phyloP scores from a whole-genome alignment of 2,888 invertebrate genomes.

The Neuroscelio doddi region DNA sequence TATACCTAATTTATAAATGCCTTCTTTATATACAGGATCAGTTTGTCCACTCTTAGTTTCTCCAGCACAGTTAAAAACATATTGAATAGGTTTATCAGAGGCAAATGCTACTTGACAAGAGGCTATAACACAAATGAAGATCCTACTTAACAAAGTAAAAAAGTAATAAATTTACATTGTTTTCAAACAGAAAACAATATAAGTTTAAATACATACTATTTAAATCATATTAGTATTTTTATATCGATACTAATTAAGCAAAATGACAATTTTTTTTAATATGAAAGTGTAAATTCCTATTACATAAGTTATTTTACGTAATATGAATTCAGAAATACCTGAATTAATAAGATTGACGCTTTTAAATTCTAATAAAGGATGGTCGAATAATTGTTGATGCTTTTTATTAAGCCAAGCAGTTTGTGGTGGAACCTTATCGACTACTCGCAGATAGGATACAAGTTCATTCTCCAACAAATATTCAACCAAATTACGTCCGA shows the following conservation, averaged over 20 bases:
- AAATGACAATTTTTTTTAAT: too few relatives aligned
- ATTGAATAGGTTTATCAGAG: conserved; percentile 79
- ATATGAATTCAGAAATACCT: too few relatives aligned
- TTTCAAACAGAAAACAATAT: too few relatives aligned
- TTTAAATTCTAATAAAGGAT: conserved; percentile 86
- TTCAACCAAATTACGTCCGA: conserved; percentile 90
- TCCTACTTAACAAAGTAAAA: too few relatives aligned
- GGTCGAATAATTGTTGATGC: conserved; percentile 83
- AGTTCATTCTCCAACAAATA: conserved; percentile 85
- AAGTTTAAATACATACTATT: too few relatives aligned
- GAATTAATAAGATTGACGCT: conserved; percentile 93
- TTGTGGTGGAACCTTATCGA: conserved; percentile 95
- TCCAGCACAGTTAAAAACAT: conserved; percentile 91
- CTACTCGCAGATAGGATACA: conserved; percentile 83
- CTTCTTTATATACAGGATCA: conserved; percentile 92
- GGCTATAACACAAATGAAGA: conserved; percentile 75
- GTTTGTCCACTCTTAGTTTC: conserved; percentile 92
- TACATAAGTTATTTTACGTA: too few relatives aligned
- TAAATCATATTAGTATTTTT: too few relatives aligned
- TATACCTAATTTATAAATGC: conserved; percentile 85
- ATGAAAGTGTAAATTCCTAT: too few relatives aligned
- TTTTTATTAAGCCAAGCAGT: conserved; percentile 89
- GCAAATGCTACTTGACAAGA: conserved; percentile 87
- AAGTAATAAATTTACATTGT: too few relatives aligned
- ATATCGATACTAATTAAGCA: too few relatives aligned